These are phyloP conservation scores for Yoshiicerus persimilis DNA, from an alignment of 1,140 invertebrate genomes.

Conservation along the genomic window DNA sequence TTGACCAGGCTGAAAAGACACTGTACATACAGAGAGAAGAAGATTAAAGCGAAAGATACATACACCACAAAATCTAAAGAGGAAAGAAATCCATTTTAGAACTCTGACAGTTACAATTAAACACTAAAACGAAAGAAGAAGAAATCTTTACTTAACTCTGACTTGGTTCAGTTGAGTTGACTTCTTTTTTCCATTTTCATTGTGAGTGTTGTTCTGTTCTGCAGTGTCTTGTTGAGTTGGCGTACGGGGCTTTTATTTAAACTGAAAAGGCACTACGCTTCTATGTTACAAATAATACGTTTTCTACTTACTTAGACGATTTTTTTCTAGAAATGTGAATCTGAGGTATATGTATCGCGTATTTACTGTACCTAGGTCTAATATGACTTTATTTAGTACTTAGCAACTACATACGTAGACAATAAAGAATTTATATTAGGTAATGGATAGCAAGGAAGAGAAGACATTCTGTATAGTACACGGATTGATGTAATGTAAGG, in stretches of 20 bases:
- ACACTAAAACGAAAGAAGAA: neutral
- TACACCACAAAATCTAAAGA: neutral
- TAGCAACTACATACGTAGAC: no score
- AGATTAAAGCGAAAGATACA: neutral
- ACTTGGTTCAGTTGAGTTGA: neutral
- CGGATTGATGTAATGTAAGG: neutral
- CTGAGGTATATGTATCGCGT: no score
- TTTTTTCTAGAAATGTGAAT: no score
- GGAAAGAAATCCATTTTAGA: slow-evolving; percentile 25
- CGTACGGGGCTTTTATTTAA: neutral
- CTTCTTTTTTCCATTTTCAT: neutral
- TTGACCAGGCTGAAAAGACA: neutral
- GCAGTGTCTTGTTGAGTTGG: neutral
- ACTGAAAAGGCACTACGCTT: neutral
- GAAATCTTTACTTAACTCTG: slow-evolving; percentile 1
- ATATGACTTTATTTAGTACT: no score
- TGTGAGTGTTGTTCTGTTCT: neutral
- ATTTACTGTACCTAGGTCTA: no score
- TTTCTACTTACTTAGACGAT: neutral
- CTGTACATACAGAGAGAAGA: neutral
- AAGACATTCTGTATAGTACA: neutral
- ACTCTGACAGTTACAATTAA: slow-evolving; percentile 25
- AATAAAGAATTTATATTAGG: no score
- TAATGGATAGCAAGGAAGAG: no score
- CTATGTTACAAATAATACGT: neutral